Evolutionary conservation across 2,113 vertebrate genomes (phyloP).

Genomic region (Irena cyanogastra): DNA sequence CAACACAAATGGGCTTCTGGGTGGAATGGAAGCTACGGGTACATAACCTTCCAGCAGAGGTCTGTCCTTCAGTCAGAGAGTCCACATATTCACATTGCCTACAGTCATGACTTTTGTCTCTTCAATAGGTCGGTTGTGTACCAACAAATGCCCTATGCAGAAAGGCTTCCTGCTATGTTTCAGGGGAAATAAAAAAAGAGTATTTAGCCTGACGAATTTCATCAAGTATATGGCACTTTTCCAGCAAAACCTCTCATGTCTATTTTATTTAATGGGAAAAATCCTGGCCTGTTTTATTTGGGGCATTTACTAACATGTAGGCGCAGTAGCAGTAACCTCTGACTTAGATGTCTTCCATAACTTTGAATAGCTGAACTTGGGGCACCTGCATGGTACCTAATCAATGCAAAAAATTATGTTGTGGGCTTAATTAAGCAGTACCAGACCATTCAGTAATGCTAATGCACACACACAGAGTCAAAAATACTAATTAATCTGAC

Average conservation of each 20-base stretch:
- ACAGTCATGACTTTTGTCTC: background rate
- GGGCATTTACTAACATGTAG: background rate
- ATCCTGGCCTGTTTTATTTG: background rate
- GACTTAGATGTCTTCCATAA: background rate
- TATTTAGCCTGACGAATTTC: background rate
- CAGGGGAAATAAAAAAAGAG: background rate
- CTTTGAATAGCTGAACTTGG: background rate
- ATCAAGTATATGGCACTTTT: background rate
- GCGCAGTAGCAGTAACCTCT: background rate
- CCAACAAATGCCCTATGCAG: fast-evolving
- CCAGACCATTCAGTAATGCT: background rate
- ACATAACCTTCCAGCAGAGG: background rate
- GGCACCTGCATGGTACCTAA: background rate
- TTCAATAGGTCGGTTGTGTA: background rate
- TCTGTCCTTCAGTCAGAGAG: background rate
- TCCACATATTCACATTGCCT: fast-evolving
- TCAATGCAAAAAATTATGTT: slow-evolving; percentile 1
- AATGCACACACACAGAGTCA: background rate
- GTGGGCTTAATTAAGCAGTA: background rate
- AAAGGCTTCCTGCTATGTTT: background rate
- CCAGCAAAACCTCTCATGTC: background rate
- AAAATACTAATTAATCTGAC: slow-evolving; percentile 49
- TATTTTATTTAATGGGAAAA: background rate
- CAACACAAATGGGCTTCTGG: background rate
- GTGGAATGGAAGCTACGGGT: background rate